A percentile compares a stretch with the other conserved stretches of the same genome.
Evolutionary conservation across 2,113 vertebrate genomes (phyloP).

Genomic region (Asarcornis scutulata): DNA sequence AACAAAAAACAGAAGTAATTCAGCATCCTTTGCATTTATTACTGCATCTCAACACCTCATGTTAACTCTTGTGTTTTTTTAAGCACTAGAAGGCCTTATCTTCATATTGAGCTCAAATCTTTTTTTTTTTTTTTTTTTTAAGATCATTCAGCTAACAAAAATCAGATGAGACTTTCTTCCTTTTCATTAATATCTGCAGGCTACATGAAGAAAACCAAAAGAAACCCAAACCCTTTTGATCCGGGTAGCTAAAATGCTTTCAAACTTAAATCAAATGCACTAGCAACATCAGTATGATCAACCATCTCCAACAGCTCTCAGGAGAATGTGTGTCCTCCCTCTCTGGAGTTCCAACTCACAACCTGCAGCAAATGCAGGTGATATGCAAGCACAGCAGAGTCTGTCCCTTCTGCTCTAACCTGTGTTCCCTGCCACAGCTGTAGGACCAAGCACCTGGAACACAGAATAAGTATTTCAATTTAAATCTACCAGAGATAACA

Average conservation of each 20-base stretch:
- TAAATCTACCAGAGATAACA: not conserved
- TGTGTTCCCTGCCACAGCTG: not conserved
- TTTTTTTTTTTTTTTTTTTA: not conserved
- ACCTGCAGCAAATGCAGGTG: not conserved
- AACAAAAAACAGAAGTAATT: not conserved
- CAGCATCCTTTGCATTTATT: not conserved
- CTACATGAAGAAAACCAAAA: not conserved
- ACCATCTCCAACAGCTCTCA: not conserved
- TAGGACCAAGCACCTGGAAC: not conserved
- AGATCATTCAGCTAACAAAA: not conserved
- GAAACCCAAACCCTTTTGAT: not conserved
- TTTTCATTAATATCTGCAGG: not conserved
- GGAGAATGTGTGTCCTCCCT: not conserved
- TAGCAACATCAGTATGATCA: not conserved
- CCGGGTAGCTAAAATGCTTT: not conserved
- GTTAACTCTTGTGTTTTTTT: not conserved
- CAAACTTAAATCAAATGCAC: not conserved
- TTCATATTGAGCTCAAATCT: not conserved
- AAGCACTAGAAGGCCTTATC: not conserved
- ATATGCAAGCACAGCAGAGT: not conserved
- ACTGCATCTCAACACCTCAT: not conserved
- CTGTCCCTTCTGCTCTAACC: not conserved
- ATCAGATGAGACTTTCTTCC: not conserved
- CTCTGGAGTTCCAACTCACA: not conserved
- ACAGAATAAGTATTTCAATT: not conserved